phyloP scores from a whole-genome alignment of 2,113 vertebrate species.

The Falco punctatus region DNA sequence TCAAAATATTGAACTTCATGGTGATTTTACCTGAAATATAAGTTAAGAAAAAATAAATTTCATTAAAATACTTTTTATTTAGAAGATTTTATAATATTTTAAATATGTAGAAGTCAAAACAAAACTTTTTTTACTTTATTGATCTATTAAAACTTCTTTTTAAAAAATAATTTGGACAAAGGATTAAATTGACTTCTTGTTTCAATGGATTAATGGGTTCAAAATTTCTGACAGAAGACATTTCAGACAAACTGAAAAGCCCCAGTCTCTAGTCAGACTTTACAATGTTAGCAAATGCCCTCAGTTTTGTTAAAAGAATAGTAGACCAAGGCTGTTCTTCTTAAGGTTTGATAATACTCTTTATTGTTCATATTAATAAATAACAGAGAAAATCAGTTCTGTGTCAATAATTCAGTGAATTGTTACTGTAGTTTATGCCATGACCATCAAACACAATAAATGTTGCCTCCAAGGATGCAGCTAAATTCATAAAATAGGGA shows the following conservation, averaged over 20 bases:
- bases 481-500: neutral
- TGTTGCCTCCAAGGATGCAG: neutral
- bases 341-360: neutral
- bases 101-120: neutral
- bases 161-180: neutral
- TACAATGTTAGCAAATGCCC: neutral
- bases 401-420: neutral
- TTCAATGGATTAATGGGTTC: neutral
- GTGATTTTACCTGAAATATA: neutral
- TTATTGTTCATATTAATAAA: neutral
- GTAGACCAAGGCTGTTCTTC: neutral
- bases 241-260: neutral
- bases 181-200: neutral
- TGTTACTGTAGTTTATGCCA: neutral
- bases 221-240: neutral
- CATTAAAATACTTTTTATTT: neutral
- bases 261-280: neutral
- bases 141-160: neutral
- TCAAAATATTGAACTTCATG: neutral
- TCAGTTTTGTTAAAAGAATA: neutral
- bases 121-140: neutral
- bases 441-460: neutral
- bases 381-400: neutral
- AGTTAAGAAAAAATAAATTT: neutral
- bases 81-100: neutral